These are phyloP conservation scores for Anthoptus insignis DNA, from an alignment of 2,888 invertebrate species.

Conservation along the genomic window DNA sequence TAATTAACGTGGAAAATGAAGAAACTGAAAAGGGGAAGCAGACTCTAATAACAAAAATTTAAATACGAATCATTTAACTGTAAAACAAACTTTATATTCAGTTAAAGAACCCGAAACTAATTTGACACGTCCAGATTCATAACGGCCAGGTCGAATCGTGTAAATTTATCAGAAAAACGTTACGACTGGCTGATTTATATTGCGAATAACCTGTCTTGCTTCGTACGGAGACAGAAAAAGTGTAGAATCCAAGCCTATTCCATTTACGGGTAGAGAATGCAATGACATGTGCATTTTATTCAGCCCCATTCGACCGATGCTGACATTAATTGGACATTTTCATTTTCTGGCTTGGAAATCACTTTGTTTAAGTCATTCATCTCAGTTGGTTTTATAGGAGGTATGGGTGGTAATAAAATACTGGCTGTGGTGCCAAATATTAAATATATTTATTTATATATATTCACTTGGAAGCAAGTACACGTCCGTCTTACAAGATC, in stretches of 20 bases:
- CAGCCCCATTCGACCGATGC: constrained; percentile 44
- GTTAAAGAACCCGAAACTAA: neutral
- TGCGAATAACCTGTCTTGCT: constrained; percentile 33
- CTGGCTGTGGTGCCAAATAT: too few species aligned
- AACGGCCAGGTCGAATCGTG: neutral
- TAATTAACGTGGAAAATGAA: too few species aligned
- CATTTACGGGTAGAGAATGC: constrained; percentile 48
- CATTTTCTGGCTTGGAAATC: too few species aligned
- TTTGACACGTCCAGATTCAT: neutral
- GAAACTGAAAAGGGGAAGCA: too few species aligned
- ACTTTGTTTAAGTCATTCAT: too few species aligned
- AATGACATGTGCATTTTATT: constrained; percentile 52
- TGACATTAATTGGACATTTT: constrained; percentile 56
- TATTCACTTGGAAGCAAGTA: too few species aligned
- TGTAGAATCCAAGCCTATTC: constrained; percentile 51
- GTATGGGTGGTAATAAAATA: too few species aligned
- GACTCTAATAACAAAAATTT: too few species aligned
- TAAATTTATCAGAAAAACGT: constrained; percentile 10
- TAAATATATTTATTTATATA: too few species aligned
- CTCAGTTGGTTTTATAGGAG: too few species aligned
- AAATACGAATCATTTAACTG: too few species aligned
- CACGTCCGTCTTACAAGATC: too few species aligned
- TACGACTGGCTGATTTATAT: constrained; percentile 20
- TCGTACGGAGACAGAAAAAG: constrained; percentile 51
- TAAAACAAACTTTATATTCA: neutral